These are phyloP conservation scores for Hypothenemus hampei DNA, from an alignment of 1,140 invertebrate species.

Conservation along the genomic window DNA sequence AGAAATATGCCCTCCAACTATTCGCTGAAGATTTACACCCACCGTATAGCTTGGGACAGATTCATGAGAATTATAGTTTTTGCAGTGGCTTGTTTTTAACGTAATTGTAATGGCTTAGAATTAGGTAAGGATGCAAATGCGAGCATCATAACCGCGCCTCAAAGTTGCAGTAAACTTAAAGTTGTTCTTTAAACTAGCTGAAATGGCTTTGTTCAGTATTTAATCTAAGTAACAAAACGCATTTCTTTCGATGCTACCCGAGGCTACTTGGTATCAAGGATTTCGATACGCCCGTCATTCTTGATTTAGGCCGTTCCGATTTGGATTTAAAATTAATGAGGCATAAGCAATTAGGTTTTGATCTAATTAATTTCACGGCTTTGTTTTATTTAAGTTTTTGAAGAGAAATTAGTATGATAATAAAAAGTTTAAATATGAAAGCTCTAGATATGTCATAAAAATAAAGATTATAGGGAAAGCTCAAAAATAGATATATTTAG, in stretches of 20 bases:
- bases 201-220: no score
- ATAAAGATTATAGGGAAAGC: neutral
- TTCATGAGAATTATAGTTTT: constrained; percentile 15
- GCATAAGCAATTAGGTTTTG: constrained; percentile 4
- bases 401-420: no score
- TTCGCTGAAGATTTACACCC: constrained; percentile 19
- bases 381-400: no score
- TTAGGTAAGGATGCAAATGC: no score
- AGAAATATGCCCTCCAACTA: constrained; percentile 20
- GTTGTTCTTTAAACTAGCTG: no score
- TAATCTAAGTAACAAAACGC: constrained; percentile 7
- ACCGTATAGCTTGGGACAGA: constrained; percentile 13
- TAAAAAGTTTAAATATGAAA: no score
- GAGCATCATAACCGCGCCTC: no score
- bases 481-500: neutral
- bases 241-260: constrained; percentile 12
- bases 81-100: constrained; percentile 2
- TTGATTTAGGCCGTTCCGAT: constrained; percentile 11
- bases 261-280: constrained; percentile 8
- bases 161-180: no score
- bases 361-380: constrained; percentile 1
- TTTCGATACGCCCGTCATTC: constrained; percentile 22
- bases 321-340: constrained; percentile 19
- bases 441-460: neutral
- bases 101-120: no score